These are phyloP conservation scores for Nothoprocta pentlandii DNA, from an alignment of 2,113 vertebrate species.

Conservation along the genomic window DNA sequence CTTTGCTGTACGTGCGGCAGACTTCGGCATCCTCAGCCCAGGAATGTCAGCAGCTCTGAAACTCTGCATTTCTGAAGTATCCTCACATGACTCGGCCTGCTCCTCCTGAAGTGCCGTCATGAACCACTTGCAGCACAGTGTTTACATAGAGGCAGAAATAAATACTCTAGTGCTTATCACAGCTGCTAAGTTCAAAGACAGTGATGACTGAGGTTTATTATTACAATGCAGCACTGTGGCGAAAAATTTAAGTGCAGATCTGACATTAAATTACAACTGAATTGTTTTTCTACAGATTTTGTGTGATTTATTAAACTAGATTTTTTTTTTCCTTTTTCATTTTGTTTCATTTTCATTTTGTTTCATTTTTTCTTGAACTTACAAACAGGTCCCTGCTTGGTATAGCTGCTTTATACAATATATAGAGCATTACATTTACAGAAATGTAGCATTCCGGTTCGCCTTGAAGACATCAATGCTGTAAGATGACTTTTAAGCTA, in stretches of 20 bases:
- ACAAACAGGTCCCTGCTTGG: not conserved
- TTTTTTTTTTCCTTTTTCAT: not conserved
- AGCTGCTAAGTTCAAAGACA: conserved; percentile 39
- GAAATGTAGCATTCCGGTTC: not conserved
- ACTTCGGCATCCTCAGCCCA: not conserved
- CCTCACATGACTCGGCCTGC: conserved; percentile 34
- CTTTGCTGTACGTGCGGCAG: not conserved
- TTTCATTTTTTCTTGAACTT: not conserved
- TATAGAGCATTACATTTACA: not conserved
- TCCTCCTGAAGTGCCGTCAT: not conserved
- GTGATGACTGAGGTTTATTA: conserved; percentile 30
- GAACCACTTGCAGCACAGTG: conserved; percentile 16
- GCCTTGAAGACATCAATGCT: not conserved
- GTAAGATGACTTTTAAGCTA: not conserved
- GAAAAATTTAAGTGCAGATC: not conserved
- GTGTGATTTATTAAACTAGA: not conserved
- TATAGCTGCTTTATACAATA: not conserved
- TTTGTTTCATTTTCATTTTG: too few relatives aligned
- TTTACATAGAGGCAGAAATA: conserved; percentile 61
- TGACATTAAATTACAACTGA: not conserved
- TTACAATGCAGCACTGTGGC: not conserved
- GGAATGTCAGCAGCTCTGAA: conserved; percentile 33
- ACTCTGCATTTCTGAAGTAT: conserved; percentile 33
- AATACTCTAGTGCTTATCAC: conserved; percentile 13
- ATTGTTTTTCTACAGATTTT: not conserved